Evolutionary conservation across 2,888 invertebrate genomes (phyloP), one percentile per base, ranked within the genome.

Genomic region (Monoplex corrugatus): DNA sequence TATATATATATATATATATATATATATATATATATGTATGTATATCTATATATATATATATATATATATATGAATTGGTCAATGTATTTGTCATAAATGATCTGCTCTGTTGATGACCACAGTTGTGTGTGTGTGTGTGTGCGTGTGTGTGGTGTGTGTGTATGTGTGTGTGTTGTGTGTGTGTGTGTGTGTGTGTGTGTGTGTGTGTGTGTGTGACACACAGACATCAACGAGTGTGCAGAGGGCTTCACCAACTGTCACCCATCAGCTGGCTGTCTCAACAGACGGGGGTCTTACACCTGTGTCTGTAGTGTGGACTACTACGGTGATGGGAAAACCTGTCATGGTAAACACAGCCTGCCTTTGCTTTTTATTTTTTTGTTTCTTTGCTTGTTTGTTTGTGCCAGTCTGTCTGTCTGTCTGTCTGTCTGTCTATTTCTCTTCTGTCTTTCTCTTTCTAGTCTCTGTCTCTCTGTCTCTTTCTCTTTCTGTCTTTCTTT

Each of bases 191-290:
- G n/a, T 72, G 72, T 72, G 72, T 72, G 72, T 72, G 72, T 72
- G 72, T n/a, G n/a, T 32, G 72, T 32, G 45, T 45, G 82, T 1
- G 38, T 5, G 45, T 13, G 50, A 50, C 10, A 50, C 10, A 68
- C 92, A 95, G 95, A 95, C 92, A 92, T 95, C 32, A 95, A 95
- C 91, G 95, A 95, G 89, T 95, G 95, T 91, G 91, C 91, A 88
- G 93, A 92, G 57, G 93, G 93, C 0, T 90, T 90, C 88, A 93
- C 93, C 45, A 89, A 92, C 72, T 95, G 95, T 89, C 94, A 95
- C 84, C 89, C 92, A 35, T 92, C 93, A 75, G 94, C 95, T n/a
- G 94, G 94, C 2, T 95, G 95, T 92, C 92, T 92, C 83, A 95
- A 95, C 91, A 93, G 92, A 13, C 92, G 93, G 57, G 95, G 95